Base-by-base conservation (phyloP, 2,797 vertebrate species). In the Pogoniulus pusillus region DNA sequence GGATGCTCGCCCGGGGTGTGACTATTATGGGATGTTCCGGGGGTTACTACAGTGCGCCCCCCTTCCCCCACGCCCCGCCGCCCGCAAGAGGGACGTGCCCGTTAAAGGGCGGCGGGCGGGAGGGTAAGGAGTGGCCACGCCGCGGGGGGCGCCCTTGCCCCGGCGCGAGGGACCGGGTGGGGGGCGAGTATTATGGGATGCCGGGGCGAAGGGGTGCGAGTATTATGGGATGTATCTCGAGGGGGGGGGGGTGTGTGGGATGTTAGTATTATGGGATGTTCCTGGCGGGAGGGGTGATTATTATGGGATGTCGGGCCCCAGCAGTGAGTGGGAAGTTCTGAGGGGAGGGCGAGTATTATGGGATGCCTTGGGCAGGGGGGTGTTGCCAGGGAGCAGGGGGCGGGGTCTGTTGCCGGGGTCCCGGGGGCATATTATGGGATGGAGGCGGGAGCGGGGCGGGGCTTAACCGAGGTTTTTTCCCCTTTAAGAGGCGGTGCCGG, bases 181-280 rank as follows among this genome's bases (percentile, higher is more conserved):
- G n/a, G 51, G 94, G 95, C 92, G 43, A 16, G 41, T 95, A 98
- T 98, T 98, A 98, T 98, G 97, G 98, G 97, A 97, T 97, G 93
- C 96, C 92, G 96, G 91, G 85, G 51, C 80, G 89, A 74, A 85
- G 93, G 94, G 91, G 93, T 94, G 63, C 91, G 92, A 83, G 68
- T 96, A 95, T 97, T 96, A 97, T 97, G 94, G 94, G 94, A 94
- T 95, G 95, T 89, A 87, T 95, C 73, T 82, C 89, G 94, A 92
- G 51, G 93, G 91, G 93, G 91, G 93, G 92, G 91, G 49, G 27
- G 49, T 24, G 45, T 47, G 49, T 27, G 94, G 60, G 32, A 20
- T 9, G 35, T 9, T 12, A 96, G 86, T 97, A 98, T 97, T 97
- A 98, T 98, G 97, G 97, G 97, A 97, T 97, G 96, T 96, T 94